Evolutionary conservation across 2,797 vertebrate genomes (phyloP).

Genomic region (Ambastaia sidthimunki): DNA sequence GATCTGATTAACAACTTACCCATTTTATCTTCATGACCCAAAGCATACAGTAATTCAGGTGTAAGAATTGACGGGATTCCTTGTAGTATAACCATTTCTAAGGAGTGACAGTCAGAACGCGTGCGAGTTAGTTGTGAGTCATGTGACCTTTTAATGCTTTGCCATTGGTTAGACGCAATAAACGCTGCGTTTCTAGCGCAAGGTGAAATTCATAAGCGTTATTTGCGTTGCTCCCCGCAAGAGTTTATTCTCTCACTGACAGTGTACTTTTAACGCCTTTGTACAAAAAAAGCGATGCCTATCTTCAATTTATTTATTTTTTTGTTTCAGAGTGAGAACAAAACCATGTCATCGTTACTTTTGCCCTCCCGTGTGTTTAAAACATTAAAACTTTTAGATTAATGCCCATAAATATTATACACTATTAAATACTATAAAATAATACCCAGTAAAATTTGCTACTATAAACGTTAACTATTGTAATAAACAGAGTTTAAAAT

Average conservation of each 20-base stretch:
- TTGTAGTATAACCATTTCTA: constrained; percentile 76
- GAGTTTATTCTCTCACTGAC: neutral
- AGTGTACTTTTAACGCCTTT: neutral
- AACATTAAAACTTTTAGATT: no score
- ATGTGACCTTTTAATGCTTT: constrained; percentile 37
- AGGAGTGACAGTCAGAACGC: constrained; percentile 15
- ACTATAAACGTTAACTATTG: neutral
- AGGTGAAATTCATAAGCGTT: neutral
- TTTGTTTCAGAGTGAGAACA: neutral
- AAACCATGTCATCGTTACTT: neutral
- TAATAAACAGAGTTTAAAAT: neutral
- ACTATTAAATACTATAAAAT: no score
- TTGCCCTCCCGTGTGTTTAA: no score
- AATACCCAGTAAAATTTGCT: neutral
- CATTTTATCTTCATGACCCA: constrained; percentile 84
- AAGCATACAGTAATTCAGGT: constrained; percentile 78
- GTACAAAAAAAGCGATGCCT: neutral
- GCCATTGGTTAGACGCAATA: constrained; percentile 45
- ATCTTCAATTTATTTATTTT: neutral
- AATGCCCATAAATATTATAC: neutral
- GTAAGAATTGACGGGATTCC: constrained; percentile 79
- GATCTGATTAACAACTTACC: constrained; percentile 65
- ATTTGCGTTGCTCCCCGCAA: neutral
- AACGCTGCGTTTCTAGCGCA: constrained; percentile 17
- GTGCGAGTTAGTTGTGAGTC: constrained; percentile 18